phyloP scores from a whole-genome alignment of 2,888 invertebrate genomes.

The Pseudococcus jackbeardsleyi region DNA sequence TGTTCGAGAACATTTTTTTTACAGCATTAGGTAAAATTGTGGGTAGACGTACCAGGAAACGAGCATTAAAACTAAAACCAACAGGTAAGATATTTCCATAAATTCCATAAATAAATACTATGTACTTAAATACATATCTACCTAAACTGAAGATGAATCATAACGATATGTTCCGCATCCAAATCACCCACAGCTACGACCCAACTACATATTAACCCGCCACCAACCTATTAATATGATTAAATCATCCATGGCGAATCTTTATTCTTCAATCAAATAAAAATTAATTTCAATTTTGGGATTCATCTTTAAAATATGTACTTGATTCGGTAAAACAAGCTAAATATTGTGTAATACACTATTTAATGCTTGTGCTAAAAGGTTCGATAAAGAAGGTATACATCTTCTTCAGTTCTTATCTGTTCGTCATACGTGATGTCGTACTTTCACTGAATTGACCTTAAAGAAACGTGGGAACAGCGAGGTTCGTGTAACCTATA shows the following conservation, averaged over 20 bases:
- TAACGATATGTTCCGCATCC: neutral
- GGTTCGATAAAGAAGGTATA: slow-evolving; percentile 55
- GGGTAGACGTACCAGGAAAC: no score
- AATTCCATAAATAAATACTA: no score
- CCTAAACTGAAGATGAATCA: neutral
- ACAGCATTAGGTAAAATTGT: no score
- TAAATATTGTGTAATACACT: slow-evolving; percentile 56
- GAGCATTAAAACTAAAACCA: no score
- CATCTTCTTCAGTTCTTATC: slow-evolving; percentile 64
- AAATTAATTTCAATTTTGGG: slow-evolving; percentile 34
- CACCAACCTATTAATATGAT: neutral
- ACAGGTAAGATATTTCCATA: no score
- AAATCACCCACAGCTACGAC: neutral
- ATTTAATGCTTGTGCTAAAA: slow-evolving; percentile 57
- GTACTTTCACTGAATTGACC: slow-evolving; percentile 65
- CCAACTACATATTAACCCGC: neutral
- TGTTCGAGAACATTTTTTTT: no score
- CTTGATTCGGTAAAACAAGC: slow-evolving; percentile 28
- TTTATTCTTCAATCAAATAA: neutral
- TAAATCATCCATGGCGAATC: neutral
- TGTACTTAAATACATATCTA: neutral
- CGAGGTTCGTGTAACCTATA: slow-evolving; percentile 57
- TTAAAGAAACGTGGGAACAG: slow-evolving; percentile 64
- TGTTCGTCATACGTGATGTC: slow-evolving; percentile 65
- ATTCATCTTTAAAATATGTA: slow-evolving; percentile 23